Conservation (phyloP, 2,797 vertebrate genomes). For the Rhadinocentrus ornatus region DNA sequence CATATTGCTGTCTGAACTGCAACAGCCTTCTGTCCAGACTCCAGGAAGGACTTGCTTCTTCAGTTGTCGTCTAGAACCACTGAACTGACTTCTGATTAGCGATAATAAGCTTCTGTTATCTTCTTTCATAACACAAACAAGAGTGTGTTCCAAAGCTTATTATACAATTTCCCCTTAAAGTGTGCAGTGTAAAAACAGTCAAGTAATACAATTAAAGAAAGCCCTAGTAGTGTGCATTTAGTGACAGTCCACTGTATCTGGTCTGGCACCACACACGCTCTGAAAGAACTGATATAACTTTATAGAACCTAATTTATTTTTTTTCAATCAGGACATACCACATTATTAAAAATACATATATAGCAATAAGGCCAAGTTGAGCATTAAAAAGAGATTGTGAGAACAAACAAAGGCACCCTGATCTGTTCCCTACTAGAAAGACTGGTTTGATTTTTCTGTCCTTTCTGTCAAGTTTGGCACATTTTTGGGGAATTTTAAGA, state of each 20-base stretch:
- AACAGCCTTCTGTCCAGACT: slow-evolving; percentile 45
- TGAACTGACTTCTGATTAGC: slow-evolving; percentile 24
- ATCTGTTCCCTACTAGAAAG: slow-evolving; percentile 49
- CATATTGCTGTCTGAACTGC: slow-evolving; percentile 30
- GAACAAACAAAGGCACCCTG: slow-evolving; percentile 73
- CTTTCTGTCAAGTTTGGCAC: slow-evolving; percentile 76
- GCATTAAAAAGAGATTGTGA: slow-evolving; percentile 55
- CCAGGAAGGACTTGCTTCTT: slow-evolving; percentile 5
- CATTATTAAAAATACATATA: slow-evolving; percentile 52
- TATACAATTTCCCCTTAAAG: slow-evolving; percentile 55
- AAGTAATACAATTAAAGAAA: slow-evolving; percentile 60
- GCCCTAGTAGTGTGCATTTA: slow-evolving; percentile 67
- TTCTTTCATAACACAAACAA: slow-evolving; percentile 35
- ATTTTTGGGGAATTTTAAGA: slow-evolving; percentile 47
- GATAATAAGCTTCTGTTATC: slow-evolving; percentile 4
- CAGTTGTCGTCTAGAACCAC: slow-evolving; percentile 36
- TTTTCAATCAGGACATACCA: slow-evolving; percentile 49
- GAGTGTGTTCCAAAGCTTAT: slow-evolving; percentile 50
- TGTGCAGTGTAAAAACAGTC: slow-evolving; percentile 63
- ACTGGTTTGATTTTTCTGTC: slow-evolving; percentile 59
- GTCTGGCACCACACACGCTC: slow-evolving; percentile 30
- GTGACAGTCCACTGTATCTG: slow-evolving; percentile 44
- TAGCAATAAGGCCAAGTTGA: slow-evolving; percentile 63
- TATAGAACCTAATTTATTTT: slow-evolving; percentile 52
- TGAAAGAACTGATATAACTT: slow-evolving; percentile 56